Base-by-base conservation (phyloP, 2,797 vertebrate species). In the Rhinatrema bivittatum region DNA sequence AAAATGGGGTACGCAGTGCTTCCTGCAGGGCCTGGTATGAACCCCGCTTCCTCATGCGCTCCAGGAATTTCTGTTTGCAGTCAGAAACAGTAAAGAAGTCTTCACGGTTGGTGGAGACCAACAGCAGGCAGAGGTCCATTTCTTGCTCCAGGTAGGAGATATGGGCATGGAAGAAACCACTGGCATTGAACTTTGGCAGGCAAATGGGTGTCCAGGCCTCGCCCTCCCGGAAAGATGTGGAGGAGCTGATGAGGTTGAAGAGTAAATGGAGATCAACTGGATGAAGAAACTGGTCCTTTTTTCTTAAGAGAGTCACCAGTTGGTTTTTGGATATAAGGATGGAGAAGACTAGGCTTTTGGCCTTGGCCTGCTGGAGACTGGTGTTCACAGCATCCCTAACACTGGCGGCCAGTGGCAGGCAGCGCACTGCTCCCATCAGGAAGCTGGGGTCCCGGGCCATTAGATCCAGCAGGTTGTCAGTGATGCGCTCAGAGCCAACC, bases 121-220 rank as follows among this genome's bases (percentile, higher is more conserved):
- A 82, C 60, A 99, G 84, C 64, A 99, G 86, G 68, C 94, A 98
- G 51, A 99, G 86, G 50, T 93, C 79, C 0, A 87, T 87, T 4
- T 81, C 77, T 2, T 89, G 87, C 60, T 93, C 87, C 65, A 98
- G 72, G 68, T 98, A 98, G 17, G 96, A 98, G 70, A 99, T 96
- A 71, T 99, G 94, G 14, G 88, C 93, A 0, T 98, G 93, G 76
- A 99, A 98, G 73, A 99, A 99, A 28, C 94, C 93, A 0, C 89
- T 88, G 0, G 89, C 81, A 46, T 96, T 98, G 74, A 99, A 98
- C 65, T 98, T 97, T 31, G 94, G 96, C 54, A 99, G 80, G 65
- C 96, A 99, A 70, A 98, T 88, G 0, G 94, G 94, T 1, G 94
- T 95, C 96, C 96, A 99, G 20, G 90, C 94, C 68, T 98, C 96